phyloP scores from a whole-genome alignment of 2,888 invertebrate species.

The Eupithecia pulchellata region DNA sequence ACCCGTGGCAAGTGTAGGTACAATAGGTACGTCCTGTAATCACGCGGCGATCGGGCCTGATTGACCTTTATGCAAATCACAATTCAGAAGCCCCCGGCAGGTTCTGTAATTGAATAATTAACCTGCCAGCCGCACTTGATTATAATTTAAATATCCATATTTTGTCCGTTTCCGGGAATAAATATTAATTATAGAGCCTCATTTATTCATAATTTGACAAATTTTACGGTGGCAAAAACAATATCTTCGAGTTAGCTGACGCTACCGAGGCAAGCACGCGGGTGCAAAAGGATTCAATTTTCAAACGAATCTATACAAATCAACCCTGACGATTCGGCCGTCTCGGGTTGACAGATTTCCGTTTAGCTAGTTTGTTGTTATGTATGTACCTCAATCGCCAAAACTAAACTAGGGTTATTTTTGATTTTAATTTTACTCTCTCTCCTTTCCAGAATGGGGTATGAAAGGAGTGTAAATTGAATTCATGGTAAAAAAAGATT shows the following conservation, averaged over 20 bases:
- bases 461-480: too few species aligned
- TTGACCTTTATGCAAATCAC: constrained; percentile 78
- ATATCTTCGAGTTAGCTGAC: not conserved
- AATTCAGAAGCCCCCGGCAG: constrained; percentile 56
- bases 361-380: not conserved
- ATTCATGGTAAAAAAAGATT: too few species aligned
- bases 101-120: constrained; percentile 75
- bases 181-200: not conserved
- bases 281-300: not conserved
- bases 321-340: not conserved
- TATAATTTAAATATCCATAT: constrained; percentile 49
- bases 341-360: not conserved
- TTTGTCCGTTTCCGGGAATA: constrained; percentile 33
- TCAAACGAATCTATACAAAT: not conserved
- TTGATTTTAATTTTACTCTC: too few species aligned
- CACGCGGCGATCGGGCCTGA: constrained; percentile 66
- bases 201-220: not conserved
- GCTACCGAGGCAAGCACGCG: not conserved
- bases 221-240: not conserved
- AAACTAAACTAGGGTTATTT: too few species aligned
- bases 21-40: constrained; percentile 60
- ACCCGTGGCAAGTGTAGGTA: constrained; percentile 9
- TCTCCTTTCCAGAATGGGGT: too few species aligned
- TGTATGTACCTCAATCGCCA: too few species aligned
- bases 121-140: constrained; percentile 64